phyloP scores from a whole-genome alignment of 2,888 invertebrate genomes.

The Anaspis maculata region DNA sequence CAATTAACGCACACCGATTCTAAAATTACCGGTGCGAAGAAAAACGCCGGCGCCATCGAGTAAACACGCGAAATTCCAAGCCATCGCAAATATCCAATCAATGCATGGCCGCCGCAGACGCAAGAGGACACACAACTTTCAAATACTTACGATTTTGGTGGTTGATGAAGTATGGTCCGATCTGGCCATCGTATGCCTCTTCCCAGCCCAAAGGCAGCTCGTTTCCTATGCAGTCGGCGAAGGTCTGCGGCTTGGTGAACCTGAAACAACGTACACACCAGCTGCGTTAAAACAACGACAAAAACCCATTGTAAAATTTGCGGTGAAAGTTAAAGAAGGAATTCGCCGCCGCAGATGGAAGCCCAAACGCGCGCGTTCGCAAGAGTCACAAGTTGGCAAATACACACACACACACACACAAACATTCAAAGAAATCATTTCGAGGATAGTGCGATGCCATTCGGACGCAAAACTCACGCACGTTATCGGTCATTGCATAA shows the following conservation, averaged over 20 bases:
- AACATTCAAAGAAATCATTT: no score
- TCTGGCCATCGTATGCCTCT: conserved; percentile 87
- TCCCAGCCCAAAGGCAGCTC: conserved; percentile 97
- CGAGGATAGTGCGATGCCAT: no score
- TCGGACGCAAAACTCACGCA: no score
- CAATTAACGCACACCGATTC: conserved; percentile 7
- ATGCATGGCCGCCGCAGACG: neutral
- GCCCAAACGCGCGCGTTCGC: no score
- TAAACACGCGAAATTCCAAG: conserved; percentile 7
- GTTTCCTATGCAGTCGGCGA: conserved; percentile 97
- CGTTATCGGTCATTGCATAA: no score
- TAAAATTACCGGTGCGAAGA: conserved; percentile 8
- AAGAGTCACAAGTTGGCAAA: no score
- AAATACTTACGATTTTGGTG: conserved; percentile 84
- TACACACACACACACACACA: no score
- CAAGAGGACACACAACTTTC: conserved; percentile 2
- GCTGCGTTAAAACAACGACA: neutral
- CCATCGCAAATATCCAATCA: neutral
- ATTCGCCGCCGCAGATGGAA: no score
- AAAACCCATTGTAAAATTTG: conserved; percentile 5
- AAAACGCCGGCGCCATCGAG: conserved; percentile 14
- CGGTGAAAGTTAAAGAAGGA: conserved; percentile 6
- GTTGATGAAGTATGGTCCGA: conserved; percentile 94
- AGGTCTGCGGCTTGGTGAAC: conserved; percentile 92
- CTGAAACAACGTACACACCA: conserved; percentile 56